Percentiles rank a stretch among this genome's conserved stretches.
These are phyloP conservation scores for Macroramphosus scolopax DNA, from an alignment of 2,797 vertebrate genomes.

Conservation along the genomic window DNA sequence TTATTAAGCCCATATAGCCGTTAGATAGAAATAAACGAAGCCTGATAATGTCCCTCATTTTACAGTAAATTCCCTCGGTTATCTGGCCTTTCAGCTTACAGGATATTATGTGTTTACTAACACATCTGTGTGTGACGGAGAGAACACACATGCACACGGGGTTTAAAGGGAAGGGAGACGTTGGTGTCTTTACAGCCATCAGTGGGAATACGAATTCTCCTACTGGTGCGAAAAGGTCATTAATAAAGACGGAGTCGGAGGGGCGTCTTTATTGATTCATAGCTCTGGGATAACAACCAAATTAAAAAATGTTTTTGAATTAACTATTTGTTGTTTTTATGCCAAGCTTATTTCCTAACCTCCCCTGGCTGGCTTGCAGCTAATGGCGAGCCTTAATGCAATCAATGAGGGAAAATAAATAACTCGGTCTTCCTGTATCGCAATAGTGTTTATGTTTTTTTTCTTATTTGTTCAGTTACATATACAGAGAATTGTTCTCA, in stretches of 20 bases:
- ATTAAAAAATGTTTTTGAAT: constrained; percentile 62
- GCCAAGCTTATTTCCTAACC: constrained; percentile 34
- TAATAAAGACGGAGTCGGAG: constrained; percentile 51
- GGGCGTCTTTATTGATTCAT: constrained; percentile 44
- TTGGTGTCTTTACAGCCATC: constrained; percentile 37
- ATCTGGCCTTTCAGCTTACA: constrained; percentile 48
- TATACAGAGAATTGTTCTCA: constrained; percentile 33
- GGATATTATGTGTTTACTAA: constrained; percentile 52
- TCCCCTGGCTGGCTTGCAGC: constrained; percentile 19
- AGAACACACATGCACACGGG: background rate
- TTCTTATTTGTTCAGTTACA: constrained; percentile 14
- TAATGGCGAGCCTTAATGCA: constrained; percentile 10
- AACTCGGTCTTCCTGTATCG: constrained; percentile 1
- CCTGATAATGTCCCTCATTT: constrained; percentile 62
- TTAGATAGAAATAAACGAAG: constrained; percentile 68
- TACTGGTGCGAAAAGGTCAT: constrained; percentile 53
- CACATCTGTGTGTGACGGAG: background rate
- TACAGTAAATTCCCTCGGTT: constrained; percentile 45
- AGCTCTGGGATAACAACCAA: constrained; percentile 51
- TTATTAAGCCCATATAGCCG: constrained; percentile 55
- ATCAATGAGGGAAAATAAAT: constrained; percentile 8
- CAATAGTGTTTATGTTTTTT: background rate
- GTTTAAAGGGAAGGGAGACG: constrained; percentile 24
- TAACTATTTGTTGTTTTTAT: constrained; percentile 47
- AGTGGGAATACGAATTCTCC: constrained; percentile 41